Conservation (phyloP, 2,113 vertebrate species). For the Pelmatolapia mariae region DNA sequence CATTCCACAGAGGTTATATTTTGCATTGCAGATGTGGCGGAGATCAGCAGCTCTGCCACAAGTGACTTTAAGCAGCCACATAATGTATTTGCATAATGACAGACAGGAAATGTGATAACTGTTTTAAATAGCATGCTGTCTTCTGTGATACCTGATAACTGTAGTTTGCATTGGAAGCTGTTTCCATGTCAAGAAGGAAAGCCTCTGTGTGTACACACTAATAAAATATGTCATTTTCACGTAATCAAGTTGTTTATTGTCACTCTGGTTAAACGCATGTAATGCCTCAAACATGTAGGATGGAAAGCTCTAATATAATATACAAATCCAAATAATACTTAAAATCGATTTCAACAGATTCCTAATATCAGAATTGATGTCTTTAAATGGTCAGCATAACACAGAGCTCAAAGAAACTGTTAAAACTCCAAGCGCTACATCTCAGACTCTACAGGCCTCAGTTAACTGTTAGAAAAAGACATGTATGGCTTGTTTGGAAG, state of each 20-base stretch:
- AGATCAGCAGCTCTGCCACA: neutral
- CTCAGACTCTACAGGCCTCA: neutral
- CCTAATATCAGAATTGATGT: neutral
- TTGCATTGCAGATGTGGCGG: neutral
- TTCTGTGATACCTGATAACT: neutral
- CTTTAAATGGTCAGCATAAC: neutral
- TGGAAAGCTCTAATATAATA: neutral
- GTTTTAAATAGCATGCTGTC: neutral
- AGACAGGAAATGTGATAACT: neutral
- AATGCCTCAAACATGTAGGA: neutral
- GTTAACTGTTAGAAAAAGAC: neutral
- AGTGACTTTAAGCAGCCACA: neutral
- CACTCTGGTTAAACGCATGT: neutral
- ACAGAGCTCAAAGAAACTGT: neutral
- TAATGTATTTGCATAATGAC: neutral
- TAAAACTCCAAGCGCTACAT: accelerated
- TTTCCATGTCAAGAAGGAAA: neutral
- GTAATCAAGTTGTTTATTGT: neutral
- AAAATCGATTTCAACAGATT: neutral
- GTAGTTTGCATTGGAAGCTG: neutral
- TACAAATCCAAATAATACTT: neutral
- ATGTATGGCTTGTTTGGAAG: neutral
- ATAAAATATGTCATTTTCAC: neutral
- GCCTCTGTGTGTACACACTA: neutral
- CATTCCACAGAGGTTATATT: neutral